Percentiles rank a stretch among this genome's conserved stretches.
Conservation (phyloP, 64 coral and sea anemone species). For the Dendronephthya gigantea region DNA sequence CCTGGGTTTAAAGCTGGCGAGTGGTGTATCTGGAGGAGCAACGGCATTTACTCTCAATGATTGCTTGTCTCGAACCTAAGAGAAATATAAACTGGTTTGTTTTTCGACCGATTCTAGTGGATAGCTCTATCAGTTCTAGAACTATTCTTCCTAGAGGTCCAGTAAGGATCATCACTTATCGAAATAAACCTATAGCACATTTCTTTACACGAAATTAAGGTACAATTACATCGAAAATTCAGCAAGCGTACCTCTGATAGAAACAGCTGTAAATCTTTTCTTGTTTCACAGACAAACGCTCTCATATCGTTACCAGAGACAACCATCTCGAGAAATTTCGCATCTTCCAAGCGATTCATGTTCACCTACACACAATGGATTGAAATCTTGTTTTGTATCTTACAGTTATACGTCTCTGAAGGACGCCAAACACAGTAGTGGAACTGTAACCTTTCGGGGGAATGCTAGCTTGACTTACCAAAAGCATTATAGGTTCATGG, state of each 20-base stretch:
- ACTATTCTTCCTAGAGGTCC: too few species aligned
- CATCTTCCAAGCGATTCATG: conserved; percentile 52
- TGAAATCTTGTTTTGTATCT: neutral
- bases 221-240: too few species aligned
- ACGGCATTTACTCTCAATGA: conserved; percentile 70
- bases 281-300: conserved; percentile 92
- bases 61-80: conserved; percentile 72
- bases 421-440: too few species aligned
- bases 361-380: conserved; percentile 43
- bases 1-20: conserved; percentile 63
- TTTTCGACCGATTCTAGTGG: too few species aligned
- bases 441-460: too few species aligned
- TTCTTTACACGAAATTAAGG: too few species aligned
- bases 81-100: too few species aligned
- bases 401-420: too few species aligned
- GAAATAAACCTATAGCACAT: too few species aligned
- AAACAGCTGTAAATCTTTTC: conserved; percentile 83
- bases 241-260: conserved; percentile 53
- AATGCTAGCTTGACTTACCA: conserved; percentile 32
- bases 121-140: too few species aligned
- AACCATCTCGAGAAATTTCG: conserved; percentile 73
- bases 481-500: conserved; percentile 76
- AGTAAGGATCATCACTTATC: too few species aligned
- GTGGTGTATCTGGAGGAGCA: conserved; percentile 59
- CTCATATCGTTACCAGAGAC: conserved; percentile 62